Conservation (phyloP, 2,113 vertebrate genomes). For the Chaetodon auriga region DNA sequence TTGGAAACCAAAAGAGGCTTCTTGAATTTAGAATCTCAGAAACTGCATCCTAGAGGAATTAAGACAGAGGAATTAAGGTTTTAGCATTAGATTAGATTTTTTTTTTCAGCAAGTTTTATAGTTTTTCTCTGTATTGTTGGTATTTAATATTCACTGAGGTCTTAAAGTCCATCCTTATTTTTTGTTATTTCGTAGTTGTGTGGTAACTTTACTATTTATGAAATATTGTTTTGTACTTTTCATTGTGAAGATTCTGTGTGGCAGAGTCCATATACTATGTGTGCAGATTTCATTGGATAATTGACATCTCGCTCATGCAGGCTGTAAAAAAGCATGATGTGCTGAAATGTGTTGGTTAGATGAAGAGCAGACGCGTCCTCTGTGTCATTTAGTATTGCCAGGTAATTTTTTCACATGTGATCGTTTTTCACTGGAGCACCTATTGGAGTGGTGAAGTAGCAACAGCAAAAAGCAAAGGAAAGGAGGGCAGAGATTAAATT, state of each 20-base stretch:
- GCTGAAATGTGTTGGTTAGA: not conserved
- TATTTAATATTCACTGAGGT: not conserved
- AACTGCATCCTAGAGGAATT: too few species aligned
- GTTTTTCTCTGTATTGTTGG: not conserved
- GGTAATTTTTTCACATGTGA: not conserved
- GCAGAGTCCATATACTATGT: not conserved
- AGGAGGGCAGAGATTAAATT: not conserved
- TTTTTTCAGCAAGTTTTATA: not conserved
- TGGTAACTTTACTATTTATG: not conserved
- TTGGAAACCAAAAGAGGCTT: too few species aligned
- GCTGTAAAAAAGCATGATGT: not conserved
- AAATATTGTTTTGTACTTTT: not conserved
- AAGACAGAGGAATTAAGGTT: too few species aligned
- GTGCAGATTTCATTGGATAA: not conserved
- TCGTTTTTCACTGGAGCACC: not conserved
- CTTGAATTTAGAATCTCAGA: not conserved
- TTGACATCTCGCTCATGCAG: not conserved
- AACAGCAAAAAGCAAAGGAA: not conserved
- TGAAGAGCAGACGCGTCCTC: not conserved
- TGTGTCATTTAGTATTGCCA: too few species aligned
- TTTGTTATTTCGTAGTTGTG: not conserved
- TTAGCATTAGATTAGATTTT: too few species aligned
- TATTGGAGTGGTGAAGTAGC: not conserved
- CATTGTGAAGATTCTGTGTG: too few species aligned
- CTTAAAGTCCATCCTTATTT: not conserved